Evolutionary conservation across 2,888 invertebrate species (phyloP).

Genomic region (Argynnis bischoffii): DNA sequence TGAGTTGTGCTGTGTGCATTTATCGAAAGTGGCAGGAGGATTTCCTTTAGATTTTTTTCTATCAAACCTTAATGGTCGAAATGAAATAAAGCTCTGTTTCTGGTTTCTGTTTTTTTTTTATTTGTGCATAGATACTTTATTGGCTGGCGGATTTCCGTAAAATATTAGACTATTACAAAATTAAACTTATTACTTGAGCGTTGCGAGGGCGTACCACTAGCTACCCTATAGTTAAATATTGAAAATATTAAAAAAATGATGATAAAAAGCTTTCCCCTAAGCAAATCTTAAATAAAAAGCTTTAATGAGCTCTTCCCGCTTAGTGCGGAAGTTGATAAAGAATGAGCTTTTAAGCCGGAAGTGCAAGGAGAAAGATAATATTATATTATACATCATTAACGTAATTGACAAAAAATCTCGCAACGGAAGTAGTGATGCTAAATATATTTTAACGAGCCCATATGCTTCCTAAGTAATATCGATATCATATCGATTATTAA

Average conservation of each 20-base stretch:
- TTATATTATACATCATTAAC: conserved; percentile 8
- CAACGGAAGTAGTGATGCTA: conserved; percentile 4
- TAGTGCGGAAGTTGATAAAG: conserved; percentile 23
- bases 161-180: no score
- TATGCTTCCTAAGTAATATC: conserved; percentile 8
- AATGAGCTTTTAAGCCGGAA: conserved; percentile 23
- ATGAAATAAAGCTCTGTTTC: no score
- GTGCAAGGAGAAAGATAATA: conserved; percentile 9
- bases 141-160: no score
- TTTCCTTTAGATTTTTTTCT: no score
- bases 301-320: conserved; percentile 10
- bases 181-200: no score
- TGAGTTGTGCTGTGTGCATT: no score
- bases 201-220: no score
- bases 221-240: no score
- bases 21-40: no score
- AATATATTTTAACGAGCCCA: conserved; percentile 3
- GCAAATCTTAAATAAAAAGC: conserved; percentile 2
- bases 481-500: not conserved
- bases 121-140: no score
- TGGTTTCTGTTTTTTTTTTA: no score
- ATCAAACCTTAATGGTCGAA: no score
- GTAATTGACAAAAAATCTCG: conserved; percentile 4
- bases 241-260: not conserved
- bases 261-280: not conserved